Base-by-base conservation (phyloP, 1,140 invertebrate genomes). In the Eurosta solidaginis region DNA sequence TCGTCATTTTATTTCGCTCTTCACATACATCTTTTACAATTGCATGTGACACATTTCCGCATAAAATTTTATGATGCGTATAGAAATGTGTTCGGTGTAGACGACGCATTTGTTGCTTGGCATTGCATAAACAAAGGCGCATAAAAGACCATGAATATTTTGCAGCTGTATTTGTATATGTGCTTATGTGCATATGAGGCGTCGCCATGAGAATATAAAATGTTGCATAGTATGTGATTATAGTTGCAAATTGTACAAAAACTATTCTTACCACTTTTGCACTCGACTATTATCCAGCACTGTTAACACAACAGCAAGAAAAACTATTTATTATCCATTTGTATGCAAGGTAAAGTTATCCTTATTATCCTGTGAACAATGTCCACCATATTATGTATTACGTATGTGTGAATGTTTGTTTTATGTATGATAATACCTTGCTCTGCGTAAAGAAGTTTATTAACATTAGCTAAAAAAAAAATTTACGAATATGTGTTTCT, bases 21-120 rank as follows among this genome's bases (percentile, higher is more conserved):
- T 6, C 22, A 5, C 33, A 40, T 68, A 17, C 22, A n/a, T 68
- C 7, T 17, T 68, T 68, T 68, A 20, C 59, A 10, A 22, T 68
- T 68, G 54, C 54, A 52, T 36, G 59, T 68, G 59, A 68, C 59
- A 68, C 59, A 68, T 68, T 68, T 68, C 59, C 59, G 33, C 59
- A 68, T 14, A 40, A 33, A 68, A 68, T 68, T 68, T 68, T 68
- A 68, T 68, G 59, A 68, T 68, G 59, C 59, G 59, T 9, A 68
- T 68, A 68, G 59, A 68, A 68, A 68, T 68, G 59, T 68, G 29
- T 12, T n/a, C 33, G 29, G 54, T 17, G 17, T 63, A 63, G 54
- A 63, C n/a, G n/a, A n/a, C 54, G 29, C 54, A 63, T 63, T 63
- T 63, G 59, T 36, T 33, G 54, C 52, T 54, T 54, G 3, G 14